phyloP scores from a whole-genome alignment of 2,797 vertebrate species.

The Chaetophractus vellerosus region DNA sequence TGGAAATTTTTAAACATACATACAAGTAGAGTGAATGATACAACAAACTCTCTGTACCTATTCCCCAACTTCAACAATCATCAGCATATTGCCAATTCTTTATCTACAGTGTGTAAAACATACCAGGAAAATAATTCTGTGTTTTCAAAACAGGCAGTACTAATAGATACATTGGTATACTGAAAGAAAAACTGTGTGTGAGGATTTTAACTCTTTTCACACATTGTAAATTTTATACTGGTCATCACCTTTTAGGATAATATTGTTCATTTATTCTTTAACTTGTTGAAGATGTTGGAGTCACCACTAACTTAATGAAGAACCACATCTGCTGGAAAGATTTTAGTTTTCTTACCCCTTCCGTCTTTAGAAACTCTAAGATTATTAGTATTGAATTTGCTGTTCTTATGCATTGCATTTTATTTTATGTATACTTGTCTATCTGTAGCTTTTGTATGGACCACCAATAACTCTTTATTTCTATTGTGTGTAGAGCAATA shows the following conservation, averaged over 20 bases:
- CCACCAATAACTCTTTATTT: not conserved
- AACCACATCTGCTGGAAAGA: conserved; percentile 28
- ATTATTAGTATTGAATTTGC: conserved; percentile 56
- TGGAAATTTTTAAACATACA: conserved; percentile 53
- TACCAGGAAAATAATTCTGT: conserved; percentile 47
- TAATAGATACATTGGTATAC: conserved; percentile 32
- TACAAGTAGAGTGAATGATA: conserved; percentile 50
- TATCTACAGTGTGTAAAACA: not conserved
- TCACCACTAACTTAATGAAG: conserved; percentile 47
- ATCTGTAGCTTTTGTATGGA: not conserved
- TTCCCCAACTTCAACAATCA: conserved; percentile 12
- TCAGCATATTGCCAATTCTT: not conserved
- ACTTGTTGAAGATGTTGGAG: conserved; percentile 48
- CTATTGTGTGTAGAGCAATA: not conserved
- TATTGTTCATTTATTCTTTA: conserved; percentile 52
- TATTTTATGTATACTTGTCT: conserved; percentile 24
- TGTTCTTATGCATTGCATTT: conserved; percentile 26
- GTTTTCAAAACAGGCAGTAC: conserved; percentile 48
- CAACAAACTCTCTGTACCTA: not conserved
- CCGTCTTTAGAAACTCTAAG: conserved; percentile 39
- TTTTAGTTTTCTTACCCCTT: conserved; percentile 17
- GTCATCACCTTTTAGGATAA: conserved; percentile 18
- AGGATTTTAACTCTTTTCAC: conserved; percentile 23
- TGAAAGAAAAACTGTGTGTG: conserved; percentile 40
- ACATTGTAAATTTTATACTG: conserved; percentile 16